phyloP scores from a whole-genome alignment of 2,888 invertebrate species.

The Cosmorhoe ocellata region DNA sequence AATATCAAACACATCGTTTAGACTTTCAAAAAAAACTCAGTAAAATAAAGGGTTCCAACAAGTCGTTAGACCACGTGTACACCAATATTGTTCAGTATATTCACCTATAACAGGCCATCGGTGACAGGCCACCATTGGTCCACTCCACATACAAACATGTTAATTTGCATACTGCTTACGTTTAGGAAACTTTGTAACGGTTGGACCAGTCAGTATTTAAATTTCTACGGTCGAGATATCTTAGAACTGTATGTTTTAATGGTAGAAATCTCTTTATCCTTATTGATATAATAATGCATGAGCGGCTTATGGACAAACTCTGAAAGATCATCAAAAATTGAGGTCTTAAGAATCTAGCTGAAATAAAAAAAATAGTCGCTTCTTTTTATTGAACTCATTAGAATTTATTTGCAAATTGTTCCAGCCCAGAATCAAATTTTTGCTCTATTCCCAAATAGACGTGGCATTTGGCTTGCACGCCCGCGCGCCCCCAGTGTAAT shows the following conservation, averaged over 20 bases:
- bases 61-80: slow-evolving; percentile 27
- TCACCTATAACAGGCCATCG: slow-evolving; percentile 34
- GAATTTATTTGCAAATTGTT: slow-evolving; percentile 15
- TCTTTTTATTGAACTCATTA: neutral
- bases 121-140: slow-evolving; percentile 41
- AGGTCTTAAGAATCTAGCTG: no score
- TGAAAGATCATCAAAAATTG: no score
- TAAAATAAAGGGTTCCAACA: neutral
- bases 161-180: slow-evolving; percentile 68
- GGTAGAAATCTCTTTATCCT: no score
- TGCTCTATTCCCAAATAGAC: slow-evolving; percentile 22
- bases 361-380: no score
- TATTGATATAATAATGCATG: no score
- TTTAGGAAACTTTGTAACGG: slow-evolving; percentile 67
- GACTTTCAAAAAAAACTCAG: no score
- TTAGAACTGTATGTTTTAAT: neutral
- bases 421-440: slow-evolving; percentile 27
- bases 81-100: slow-evolving; percentile 34
- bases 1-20: no score
- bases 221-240: slow-evolving; percentile 12
- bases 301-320: neutral
- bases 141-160: slow-evolving; percentile 58
- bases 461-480: slow-evolving; percentile 26
- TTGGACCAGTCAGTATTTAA: slow-evolving; percentile 40
- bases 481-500: slow-evolving; percentile 22